Base-by-base conservation (phyloP, 2,888 invertebrate genomes). In the Eurytoma adleriae region DNA sequence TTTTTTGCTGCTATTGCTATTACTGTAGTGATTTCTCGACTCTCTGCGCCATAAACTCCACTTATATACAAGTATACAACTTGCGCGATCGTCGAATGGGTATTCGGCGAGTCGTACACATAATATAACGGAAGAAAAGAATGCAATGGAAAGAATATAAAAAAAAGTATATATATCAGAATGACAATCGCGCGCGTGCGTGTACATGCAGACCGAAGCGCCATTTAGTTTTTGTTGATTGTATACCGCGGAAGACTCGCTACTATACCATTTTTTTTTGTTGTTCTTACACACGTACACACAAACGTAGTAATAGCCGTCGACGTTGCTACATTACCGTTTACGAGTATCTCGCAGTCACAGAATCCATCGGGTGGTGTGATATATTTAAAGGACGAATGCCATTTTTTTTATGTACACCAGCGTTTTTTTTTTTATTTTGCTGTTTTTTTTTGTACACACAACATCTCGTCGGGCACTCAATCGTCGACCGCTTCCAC, bases 311-410 rank as follows among this genome's bases (percentile, higher is more conserved):
- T 10, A 40, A 40, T 70, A 67, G 70, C 79, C 57, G 30, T 80
- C 59, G 54, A 75, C 57, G 52, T 79, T 79, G 76, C 64, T 80
- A 75, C 57, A 40, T 79, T 79, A 80, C 57, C 77, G 66, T 80
- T 82, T 84, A 85, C 84, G 75, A 71, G 74, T 57, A 85, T 86
- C 87, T 88, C 87, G 88, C 88, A 88, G 87, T 88, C 89, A 87
- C 85, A 87, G 89, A 89, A 88, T 89, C 84, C 87, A 84, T 86
- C 86, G 87, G 87, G 86, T 86, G 87, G 85, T 86, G 86, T 85
- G 82, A 73, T 82, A 77, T 71, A 69, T 79, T 67, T 74, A 40
- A 67, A 69, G 69, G 74, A 83, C 71, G 66, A 71, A 82, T 82
- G 81, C 78, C 82, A 82, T 73, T 77, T 61, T 76, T 67, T 76